phyloP scores from a whole-genome alignment of 2,797 vertebrate species.

The Psittacula derbiana region DNA sequence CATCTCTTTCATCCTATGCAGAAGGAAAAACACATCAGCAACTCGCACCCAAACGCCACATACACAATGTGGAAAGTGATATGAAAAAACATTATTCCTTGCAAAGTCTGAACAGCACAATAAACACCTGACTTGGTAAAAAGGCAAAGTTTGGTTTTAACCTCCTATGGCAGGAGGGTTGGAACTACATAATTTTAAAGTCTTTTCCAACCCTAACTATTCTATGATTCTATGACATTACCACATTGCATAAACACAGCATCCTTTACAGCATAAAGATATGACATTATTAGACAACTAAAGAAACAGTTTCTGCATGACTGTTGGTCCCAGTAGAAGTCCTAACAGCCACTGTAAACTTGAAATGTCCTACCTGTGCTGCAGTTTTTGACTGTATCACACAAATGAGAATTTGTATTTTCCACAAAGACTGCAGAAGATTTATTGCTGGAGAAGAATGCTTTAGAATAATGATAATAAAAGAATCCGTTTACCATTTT shows the following conservation, averaged over 20 bases:
- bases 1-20: conserved; percentile 63
- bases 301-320: background rate
- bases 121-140: rapidly evolving
- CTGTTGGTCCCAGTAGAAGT: background rate
- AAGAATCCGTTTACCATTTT: background rate
- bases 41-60: background rate
- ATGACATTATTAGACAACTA: background rate
- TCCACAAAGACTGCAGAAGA: background rate
- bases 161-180: background rate
- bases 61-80: background rate
- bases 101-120: background rate
- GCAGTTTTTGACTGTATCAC: background rate
- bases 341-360: background rate
- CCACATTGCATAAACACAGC: background rate
- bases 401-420: background rate
- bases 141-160: background rate
- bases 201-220: background rate
- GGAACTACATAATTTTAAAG: background rate
- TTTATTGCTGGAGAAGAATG: background rate
- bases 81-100: background rate
- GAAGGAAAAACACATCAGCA: background rate
- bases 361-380: background rate
- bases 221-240: background rate
- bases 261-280: background rate
- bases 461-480: background rate